Percentiles rank a stretch among this genome's conserved stretches.
Conservation (phyloP, 2,888 invertebrate genomes). For the Clunio marinus region DNA sequence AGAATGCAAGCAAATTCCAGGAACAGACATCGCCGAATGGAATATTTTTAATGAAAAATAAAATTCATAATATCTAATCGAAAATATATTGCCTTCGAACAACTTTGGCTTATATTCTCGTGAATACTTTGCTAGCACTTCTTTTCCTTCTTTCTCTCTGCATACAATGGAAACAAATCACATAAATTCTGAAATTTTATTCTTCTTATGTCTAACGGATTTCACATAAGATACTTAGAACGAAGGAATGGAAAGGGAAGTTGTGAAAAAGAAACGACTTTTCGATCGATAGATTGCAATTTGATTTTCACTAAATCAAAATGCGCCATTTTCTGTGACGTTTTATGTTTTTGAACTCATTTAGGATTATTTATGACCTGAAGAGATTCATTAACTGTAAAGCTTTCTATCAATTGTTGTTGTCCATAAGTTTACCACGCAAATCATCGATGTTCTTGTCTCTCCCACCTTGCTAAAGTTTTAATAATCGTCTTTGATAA, state of each 20-base stretch:
- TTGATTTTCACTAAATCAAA: conserved; percentile 20
- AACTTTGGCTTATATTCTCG: not conserved
- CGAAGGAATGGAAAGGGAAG: not conserved
- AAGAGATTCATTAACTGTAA: conserved; percentile 9
- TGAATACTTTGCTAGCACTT: not conserved
- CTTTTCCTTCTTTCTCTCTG: not conserved
- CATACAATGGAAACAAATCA: not conserved
- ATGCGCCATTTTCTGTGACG: conserved; percentile 6
- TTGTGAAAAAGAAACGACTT: no score
- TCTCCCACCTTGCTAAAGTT: no score
- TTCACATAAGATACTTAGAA: not conserved
- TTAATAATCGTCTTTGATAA: no score
- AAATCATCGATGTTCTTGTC: no score
- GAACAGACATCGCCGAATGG: not conserved
- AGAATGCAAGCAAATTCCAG: no score
- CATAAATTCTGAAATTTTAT: conserved; percentile 12
- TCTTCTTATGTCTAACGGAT: not conserved
- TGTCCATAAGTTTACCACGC: no score
- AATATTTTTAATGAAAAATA: not conserved
- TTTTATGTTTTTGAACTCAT: conserved; percentile 13
- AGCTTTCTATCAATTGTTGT: no score
- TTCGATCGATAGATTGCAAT: no score
- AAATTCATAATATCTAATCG: conserved; percentile 18
- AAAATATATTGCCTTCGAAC: conserved; percentile 8
- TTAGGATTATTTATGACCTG: conserved; percentile 2